Evolutionary conservation across 2,888 invertebrate genomes (phyloP).

Genomic region (Halictus quadricinctus): DNA sequence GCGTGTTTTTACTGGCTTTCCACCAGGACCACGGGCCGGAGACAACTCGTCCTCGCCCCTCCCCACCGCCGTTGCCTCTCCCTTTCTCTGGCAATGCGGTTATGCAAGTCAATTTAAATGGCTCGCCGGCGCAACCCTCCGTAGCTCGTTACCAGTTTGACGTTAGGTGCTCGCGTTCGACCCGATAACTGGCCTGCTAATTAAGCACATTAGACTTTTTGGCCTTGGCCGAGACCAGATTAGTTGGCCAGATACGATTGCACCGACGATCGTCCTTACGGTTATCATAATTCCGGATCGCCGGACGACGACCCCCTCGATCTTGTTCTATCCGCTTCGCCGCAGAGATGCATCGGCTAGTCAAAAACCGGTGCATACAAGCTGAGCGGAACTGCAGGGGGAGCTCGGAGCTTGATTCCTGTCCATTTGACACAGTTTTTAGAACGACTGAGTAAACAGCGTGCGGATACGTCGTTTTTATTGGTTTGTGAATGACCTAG

Average conservation of each 20-base stretch:
- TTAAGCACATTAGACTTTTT: constrained; percentile 64
- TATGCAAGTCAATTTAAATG: constrained; percentile 81
- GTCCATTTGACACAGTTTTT: neutral
- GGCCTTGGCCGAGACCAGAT: constrained; percentile 49
- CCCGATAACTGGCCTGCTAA: constrained; percentile 64
- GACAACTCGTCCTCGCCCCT: constrained; percentile 2
- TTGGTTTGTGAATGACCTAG: neutral
- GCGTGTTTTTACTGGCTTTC: constrained; percentile 81
- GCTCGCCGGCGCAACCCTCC: constrained; percentile 55
- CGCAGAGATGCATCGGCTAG: neutral
- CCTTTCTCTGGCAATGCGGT: constrained; percentile 66
- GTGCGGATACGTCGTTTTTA: neutral
- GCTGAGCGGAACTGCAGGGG: neutral
- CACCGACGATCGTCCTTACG: constrained; percentile 59
- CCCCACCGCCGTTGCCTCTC: neutral
- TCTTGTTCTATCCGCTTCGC: neutral
- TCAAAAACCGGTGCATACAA: neutral
- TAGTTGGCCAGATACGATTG: constrained; percentile 49
- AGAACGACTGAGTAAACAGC: neutral
- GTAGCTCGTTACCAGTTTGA: constrained; percentile 70
- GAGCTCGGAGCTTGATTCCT: neutral
- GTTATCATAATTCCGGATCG: constrained; percentile 67
- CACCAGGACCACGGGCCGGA: constrained; percentile 67
- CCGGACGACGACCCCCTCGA: neutral
- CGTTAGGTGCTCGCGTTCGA: constrained; percentile 55